phyloP scores from a whole-genome alignment of 2,888 invertebrate genomes.

The Bruchidius siliquastri region DNA sequence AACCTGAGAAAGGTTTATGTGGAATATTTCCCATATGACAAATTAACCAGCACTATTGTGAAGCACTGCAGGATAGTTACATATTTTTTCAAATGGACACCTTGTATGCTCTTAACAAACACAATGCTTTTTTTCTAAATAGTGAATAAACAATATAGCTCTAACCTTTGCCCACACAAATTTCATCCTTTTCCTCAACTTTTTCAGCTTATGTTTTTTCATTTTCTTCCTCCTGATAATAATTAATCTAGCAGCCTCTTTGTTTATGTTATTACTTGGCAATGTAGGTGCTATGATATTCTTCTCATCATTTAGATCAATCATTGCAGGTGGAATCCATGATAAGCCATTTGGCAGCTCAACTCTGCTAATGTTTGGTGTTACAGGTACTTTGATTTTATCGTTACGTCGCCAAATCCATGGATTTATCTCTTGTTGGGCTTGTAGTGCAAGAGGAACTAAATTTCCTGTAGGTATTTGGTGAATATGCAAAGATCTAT shows the following conservation, averaged over 20 bases:
- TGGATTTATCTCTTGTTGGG: constrained; percentile 18
- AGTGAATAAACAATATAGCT: background rate
- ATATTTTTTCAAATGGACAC: too few relatives aligned
- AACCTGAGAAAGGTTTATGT: too few relatives aligned
- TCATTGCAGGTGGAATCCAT: constrained; percentile 27
- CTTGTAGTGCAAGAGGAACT: background rate
- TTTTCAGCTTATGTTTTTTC: constrained; percentile 80
- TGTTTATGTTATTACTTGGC: constrained; percentile 50
- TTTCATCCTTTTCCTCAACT: constrained; percentile 74
- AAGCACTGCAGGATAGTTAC: too few relatives aligned
- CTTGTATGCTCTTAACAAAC: too few relatives aligned
- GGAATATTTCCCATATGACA: too few relatives aligned
- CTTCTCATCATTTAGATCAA: constrained; percentile 23
- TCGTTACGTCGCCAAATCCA: constrained; percentile 40
- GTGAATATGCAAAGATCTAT: background rate
- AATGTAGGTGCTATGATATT: constrained; percentile 32
- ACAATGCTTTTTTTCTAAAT: background rate
- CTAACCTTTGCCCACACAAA: constrained; percentile 66
- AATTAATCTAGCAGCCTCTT: constrained; percentile 68
- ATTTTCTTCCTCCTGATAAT: constrained; percentile 78
- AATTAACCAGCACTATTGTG: too few relatives aligned
- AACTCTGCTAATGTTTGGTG: constrained; percentile 22
- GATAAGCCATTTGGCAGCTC: constrained; percentile 35
- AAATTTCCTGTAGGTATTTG: background rate
- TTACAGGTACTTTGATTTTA: constrained; percentile 32